Evolutionary conservation across 2,888 invertebrate genomes (phyloP).

Genomic region (Dioctria linearis): DNA sequence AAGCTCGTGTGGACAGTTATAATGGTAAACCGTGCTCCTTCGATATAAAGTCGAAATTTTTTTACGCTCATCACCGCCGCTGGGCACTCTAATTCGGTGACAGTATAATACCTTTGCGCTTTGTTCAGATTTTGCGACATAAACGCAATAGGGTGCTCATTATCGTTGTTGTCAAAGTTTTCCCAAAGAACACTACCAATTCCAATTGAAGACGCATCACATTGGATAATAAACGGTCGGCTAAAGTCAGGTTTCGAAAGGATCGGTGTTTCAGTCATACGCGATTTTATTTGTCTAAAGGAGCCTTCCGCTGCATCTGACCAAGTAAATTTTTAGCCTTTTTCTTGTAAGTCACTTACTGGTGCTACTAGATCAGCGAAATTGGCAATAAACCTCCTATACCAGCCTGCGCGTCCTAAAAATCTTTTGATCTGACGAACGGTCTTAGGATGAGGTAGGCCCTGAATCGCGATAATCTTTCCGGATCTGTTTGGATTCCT

Average conservation of each 20-base stretch:
- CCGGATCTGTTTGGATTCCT: background rate
- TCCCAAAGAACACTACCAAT: too few relatives aligned
- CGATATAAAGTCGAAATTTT: constrained; percentile 56
- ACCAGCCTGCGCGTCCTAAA: background rate
- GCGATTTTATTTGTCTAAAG: background rate
- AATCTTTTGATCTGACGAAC: background rate
- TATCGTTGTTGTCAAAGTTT: too few relatives aligned
- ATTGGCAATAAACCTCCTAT: background rate
- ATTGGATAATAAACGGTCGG: too few relatives aligned
- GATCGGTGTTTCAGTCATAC: background rate
- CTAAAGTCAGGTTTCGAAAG: background rate
- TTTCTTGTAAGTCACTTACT: background rate
- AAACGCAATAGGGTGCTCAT: too few relatives aligned
- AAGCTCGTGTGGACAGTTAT: too few relatives aligned
- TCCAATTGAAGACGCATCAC: too few relatives aligned
- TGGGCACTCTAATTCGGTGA: constrained; percentile 56
- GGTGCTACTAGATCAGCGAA: background rate
- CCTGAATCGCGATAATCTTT: background rate
- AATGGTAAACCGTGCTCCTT: too few relatives aligned
- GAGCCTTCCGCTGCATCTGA: background rate
- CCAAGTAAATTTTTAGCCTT: background rate
- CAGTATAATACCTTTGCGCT: constrained; percentile 53
- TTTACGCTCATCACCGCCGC: constrained; percentile 52
- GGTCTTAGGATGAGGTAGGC: background rate
- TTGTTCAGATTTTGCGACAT: constrained; percentile 57